Conservation (phyloP, 2,797 vertebrate genomes). For the Anguilla obscura region DNA sequence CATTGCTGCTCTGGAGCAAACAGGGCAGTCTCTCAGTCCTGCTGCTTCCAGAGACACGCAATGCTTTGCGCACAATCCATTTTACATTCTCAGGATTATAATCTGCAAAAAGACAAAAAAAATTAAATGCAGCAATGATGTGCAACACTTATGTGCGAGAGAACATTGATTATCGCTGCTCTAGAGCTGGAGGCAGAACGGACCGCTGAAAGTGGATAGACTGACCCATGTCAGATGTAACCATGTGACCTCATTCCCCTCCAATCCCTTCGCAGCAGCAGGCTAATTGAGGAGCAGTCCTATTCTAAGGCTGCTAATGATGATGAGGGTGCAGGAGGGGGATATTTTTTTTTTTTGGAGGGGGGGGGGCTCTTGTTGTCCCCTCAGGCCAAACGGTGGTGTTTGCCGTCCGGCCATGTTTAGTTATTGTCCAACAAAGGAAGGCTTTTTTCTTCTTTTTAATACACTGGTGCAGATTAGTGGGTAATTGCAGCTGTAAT, state of each 20-base stretch:
- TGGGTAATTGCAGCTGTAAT: constrained; percentile 82
- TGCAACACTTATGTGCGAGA: background rate
- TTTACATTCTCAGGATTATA: background rate
- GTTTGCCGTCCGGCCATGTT: constrained; percentile 73
- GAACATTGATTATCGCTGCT: constrained; percentile 18
- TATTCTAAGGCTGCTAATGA: constrained; percentile 73
- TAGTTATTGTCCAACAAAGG: constrained; percentile 85
- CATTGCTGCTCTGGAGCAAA: background rate
- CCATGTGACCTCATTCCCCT: constrained; percentile 49
- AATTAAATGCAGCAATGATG: background rate
- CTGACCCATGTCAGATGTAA: constrained; percentile 57
- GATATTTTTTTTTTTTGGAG: constrained; percentile 20
- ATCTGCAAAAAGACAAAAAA: background rate
- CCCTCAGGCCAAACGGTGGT: constrained; percentile 73
- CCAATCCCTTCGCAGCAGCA: constrained; percentile 58
- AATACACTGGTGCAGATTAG: constrained; percentile 79
- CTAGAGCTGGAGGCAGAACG: constrained; percentile 37
- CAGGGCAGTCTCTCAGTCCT: background rate
- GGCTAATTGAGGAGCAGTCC: constrained; percentile 76
- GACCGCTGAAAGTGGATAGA: constrained; percentile 70
- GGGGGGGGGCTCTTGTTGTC: constrained; percentile 51
- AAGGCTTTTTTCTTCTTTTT: constrained; percentile 70
- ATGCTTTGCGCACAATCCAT: background rate
- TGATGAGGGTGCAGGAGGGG: constrained; percentile 71
- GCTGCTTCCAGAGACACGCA: background rate